These are phyloP conservation scores for Prenolepis imparis DNA, from an alignment of 2,888 invertebrate genomes.

Conservation along the genomic window DNA sequence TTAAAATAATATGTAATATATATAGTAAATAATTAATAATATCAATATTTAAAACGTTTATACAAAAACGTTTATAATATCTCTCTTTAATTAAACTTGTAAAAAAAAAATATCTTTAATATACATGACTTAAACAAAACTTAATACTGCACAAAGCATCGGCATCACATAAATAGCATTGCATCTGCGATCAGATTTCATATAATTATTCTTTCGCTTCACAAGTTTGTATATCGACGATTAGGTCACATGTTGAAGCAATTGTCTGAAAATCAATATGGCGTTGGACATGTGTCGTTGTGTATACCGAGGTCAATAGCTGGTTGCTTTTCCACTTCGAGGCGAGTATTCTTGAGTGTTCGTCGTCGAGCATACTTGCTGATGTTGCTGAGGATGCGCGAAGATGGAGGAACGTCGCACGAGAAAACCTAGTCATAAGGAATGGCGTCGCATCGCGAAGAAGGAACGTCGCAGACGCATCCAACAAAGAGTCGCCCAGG, in stretches of 20 bases:
- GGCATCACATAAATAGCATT: not conserved
- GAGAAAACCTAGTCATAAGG: slow-evolving; percentile 74
- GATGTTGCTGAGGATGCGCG: slow-evolving; percentile 45
- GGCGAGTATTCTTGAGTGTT: slow-evolving; percentile 4
- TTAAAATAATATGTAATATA: not conserved
- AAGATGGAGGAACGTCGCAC: slow-evolving; percentile 60
- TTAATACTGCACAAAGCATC: not conserved
- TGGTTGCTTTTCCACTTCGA: slow-evolving; percentile 11
- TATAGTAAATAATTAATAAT: not conserved
- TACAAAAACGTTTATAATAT: not conserved
- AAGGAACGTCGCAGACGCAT: slow-evolving; percentile 90
- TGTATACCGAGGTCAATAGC: slow-evolving; percentile 26
- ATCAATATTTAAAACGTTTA: not conserved
- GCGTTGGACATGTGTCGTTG: slow-evolving; percentile 67
- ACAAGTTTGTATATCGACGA: slow-evolving; percentile 27
- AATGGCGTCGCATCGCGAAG: slow-evolving; percentile 92
- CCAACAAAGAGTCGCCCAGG: slow-evolving; percentile 88
- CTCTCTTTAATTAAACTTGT: not conserved
- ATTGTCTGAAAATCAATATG: slow-evolving; percentile 59
- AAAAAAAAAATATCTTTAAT: not conserved
- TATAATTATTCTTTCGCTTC: not conserved
- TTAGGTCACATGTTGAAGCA: not conserved
- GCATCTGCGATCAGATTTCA: not conserved
- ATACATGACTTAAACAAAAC: not conserved
- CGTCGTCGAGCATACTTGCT: not conserved